Evolutionary conservation across 1,140 invertebrate genomes (phyloP).

Genomic region (Drosophila triauraria): DNA sequence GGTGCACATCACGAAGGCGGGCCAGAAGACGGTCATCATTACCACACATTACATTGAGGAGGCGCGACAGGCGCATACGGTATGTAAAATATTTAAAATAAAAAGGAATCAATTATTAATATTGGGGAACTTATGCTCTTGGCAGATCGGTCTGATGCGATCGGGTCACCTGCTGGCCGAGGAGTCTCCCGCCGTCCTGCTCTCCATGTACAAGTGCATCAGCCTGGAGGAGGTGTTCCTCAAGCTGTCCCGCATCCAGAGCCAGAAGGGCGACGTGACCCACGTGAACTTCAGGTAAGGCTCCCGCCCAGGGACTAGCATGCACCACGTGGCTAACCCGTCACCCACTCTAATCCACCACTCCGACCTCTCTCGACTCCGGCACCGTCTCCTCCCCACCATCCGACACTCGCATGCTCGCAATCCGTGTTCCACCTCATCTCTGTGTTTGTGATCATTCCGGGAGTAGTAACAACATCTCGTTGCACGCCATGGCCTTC

Average conservation of each 20-base stretch:
- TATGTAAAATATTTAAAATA: slow-evolving; percentile 85
- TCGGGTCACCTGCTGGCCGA: slow-evolving; percentile 96
- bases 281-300: slow-evolving; percentile 84
- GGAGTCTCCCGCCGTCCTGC: slow-evolving; percentile 93
- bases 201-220: slow-evolving; percentile 92
- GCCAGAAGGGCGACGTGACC: slow-evolving; percentile 84
- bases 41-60: slow-evolving; percentile 98
- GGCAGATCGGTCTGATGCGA: slow-evolving; percentile 96
- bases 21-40: slow-evolving; percentile 95
- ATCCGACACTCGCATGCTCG: slow-evolving; percentile 68
- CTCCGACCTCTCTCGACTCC: slow-evolving; percentile 24
- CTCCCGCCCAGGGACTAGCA: slow-evolving; percentile 29
- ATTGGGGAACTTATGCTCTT: background rate
- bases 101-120: too few relatives aligned
- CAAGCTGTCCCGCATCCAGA: slow-evolving; percentile 90
- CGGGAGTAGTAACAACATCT: slow-evolving; percentile 89
- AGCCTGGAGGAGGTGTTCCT: slow-evolving; percentile 97
- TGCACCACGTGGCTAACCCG: slow-evolving; percentile 55
- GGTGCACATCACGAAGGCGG: slow-evolving; percentile 92
- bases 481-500: slow-evolving; percentile 91
- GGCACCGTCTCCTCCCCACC: slow-evolving; percentile 32
- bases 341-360: slow-evolving; percentile 40
- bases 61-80: slow-evolving; percentile 94
- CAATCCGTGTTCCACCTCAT: slow-evolving; percentile 70
- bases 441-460: slow-evolving; percentile 47